Conservation (phyloP, 2,113 vertebrate species). For the Noctilio leporinus region DNA sequence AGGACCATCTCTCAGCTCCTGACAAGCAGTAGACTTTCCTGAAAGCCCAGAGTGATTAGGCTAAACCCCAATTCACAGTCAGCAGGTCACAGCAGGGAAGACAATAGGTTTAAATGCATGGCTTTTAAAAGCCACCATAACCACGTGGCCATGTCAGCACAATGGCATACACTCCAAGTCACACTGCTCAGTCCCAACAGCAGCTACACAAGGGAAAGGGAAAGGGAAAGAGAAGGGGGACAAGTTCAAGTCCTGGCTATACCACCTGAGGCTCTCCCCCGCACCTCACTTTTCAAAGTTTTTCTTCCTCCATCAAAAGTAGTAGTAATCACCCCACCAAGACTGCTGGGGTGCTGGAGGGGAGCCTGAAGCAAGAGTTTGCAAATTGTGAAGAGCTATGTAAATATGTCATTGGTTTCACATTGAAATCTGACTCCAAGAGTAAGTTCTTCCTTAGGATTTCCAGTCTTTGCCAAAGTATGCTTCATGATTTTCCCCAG, state of each 20-base stretch:
- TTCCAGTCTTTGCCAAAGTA: neutral
- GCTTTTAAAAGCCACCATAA: fast-evolving
- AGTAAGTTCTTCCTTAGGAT: neutral
- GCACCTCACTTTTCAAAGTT: neutral
- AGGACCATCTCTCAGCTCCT: neutral
- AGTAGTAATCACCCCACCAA: neutral
- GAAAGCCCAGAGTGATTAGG: neutral
- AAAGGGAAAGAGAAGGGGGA: too few species aligned
- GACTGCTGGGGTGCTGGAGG: neutral
- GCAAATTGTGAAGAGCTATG: neutral
- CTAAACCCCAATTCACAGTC: neutral
- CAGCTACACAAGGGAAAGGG: neutral
- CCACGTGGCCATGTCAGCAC: fast-evolving
- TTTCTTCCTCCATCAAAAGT: neutral
- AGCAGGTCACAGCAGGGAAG: neutral
- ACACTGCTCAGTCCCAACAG: too few species aligned
- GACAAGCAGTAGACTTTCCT: neutral
- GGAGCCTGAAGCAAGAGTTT: neutral
- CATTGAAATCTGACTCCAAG: neutral
- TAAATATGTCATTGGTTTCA: neutral
- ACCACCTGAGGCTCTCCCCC: neutral
- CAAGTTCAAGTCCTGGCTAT: neutral
- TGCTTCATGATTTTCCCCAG: neutral
- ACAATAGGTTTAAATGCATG: neutral
- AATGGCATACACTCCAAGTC: fast-evolving